Conservation (phyloP, 2,797 vertebrate genomes). For the Tarsius wallacei region DNA sequence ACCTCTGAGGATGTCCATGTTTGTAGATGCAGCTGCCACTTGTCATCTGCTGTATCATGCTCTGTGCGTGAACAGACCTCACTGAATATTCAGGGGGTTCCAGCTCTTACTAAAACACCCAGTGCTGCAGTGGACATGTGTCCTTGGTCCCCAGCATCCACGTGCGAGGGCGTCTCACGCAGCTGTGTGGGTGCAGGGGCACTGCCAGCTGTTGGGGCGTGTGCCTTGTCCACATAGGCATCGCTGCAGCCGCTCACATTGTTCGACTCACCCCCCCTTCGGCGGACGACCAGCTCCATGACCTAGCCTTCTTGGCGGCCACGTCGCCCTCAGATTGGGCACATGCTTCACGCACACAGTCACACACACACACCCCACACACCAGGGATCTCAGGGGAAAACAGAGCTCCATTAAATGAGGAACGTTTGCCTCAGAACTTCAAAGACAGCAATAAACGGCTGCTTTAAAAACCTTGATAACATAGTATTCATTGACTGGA, state of each 20-base stretch:
- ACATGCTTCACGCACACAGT: neutral
- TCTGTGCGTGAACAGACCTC: neutral
- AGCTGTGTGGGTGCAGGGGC: fast-evolving
- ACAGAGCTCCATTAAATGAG: conserved; percentile 5
- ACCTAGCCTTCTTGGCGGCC: neutral
- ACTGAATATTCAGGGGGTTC: neutral
- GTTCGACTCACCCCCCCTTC: neutral
- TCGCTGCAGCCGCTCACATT: neutral
- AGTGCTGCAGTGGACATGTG: fast-evolving
- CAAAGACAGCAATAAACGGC: neutral
- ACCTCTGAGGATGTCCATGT: neutral
- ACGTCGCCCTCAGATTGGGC: neutral
- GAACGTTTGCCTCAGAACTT: conserved; percentile 24
- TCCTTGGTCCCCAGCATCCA: neutral
- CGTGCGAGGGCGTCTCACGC: neutral
- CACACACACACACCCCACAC: neutral
- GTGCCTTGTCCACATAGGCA: neutral
- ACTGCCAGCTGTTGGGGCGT: neutral
- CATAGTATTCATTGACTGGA: neutral
- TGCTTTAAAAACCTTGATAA: neutral
- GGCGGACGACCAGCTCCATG: neutral
- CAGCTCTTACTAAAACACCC: neutral
- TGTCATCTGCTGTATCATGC: too few species aligned
- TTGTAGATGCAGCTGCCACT: neutral
- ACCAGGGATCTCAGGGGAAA: neutral